These are phyloP conservation scores for Tyrophagus putrescentiae DNA, from an alignment of 1,140 invertebrate species.

Conservation along the genomic window DNA sequence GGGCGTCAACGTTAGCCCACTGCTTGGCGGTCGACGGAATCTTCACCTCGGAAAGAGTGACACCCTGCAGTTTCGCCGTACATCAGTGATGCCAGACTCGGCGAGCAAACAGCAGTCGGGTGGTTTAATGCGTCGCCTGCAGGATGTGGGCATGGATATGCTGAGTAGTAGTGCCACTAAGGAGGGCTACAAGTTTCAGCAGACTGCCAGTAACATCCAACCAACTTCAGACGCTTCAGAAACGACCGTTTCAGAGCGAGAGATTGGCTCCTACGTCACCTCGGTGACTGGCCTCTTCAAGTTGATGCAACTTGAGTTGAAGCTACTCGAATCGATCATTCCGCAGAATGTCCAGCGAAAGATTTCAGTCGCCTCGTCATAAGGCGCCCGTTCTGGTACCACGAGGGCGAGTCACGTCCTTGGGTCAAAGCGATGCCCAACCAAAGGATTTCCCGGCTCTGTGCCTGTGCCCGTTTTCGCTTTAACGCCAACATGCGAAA, in stretches of 20 bases:
- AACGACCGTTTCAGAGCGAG: slow-evolving; percentile 43
- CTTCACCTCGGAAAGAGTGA: slow-evolving; percentile 6
- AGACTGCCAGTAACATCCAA: neutral
- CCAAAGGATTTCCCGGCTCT: slow-evolving; percentile 56
- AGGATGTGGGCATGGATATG: slow-evolving; percentile 19
- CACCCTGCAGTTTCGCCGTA: neutral
- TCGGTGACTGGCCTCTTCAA: slow-evolving; percentile 68
- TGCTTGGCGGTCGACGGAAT: slow-evolving; percentile 16
- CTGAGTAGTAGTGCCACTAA: neutral
- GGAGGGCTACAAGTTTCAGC: neutral
- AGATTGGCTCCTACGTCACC: slow-evolving; percentile 72
- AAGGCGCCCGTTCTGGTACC: slow-evolving; percentile 67
- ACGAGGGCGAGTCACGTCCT: slow-evolving; percentile 52
- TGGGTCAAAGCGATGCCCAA: slow-evolving; percentile 50
- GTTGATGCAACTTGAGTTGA: slow-evolving; percentile 70
- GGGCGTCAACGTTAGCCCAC: neutral
- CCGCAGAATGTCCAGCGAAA: slow-evolving; percentile 47
- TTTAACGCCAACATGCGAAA: slow-evolving; percentile 58
- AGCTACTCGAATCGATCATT: slow-evolving; percentile 62
- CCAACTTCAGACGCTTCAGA: slow-evolving; percentile 11
- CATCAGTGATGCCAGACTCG: neutral
- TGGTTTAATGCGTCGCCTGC: slow-evolving; percentile 21
- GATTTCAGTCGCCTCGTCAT: slow-evolving; percentile 66
- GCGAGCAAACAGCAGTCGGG: neutral
- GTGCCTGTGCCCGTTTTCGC: slow-evolving; percentile 68